A percentile compares a stretch with the other conserved stretches of the same genome.
phyloP scores from a whole-genome alignment of 2,888 invertebrate genomes.

The Listrodromus nycthemerus region DNA sequence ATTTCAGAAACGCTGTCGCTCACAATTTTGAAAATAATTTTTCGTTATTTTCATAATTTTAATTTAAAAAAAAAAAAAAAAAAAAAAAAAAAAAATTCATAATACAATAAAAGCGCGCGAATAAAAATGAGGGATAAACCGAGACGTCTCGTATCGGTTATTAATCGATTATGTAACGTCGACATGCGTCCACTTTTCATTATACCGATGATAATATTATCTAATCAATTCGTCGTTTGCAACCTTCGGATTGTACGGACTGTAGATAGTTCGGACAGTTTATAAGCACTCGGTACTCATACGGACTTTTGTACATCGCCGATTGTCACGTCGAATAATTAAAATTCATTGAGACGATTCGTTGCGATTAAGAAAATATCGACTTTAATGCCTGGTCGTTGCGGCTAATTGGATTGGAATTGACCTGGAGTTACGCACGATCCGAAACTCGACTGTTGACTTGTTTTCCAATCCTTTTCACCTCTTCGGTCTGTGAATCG shows the following conservation, averaged over 20 bases:
- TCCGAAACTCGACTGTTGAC: background rate
- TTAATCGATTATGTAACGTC: constrained; percentile 6
- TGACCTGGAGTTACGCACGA: constrained; percentile 19
- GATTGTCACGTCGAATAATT: constrained; percentile 4
- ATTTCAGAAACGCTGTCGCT: too few species aligned
- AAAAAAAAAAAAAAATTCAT: too few species aligned
- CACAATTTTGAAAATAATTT: background rate
- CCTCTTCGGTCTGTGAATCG: background rate
- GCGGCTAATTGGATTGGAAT: constrained; percentile 10
- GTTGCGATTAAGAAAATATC: constrained; percentile 6
- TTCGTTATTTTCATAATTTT: background rate
- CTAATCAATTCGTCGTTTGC: background rate
- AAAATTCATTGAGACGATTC: constrained; percentile 8
- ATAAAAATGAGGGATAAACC: background rate
- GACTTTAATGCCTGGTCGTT: constrained; percentile 1
- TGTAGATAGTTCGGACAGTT: background rate
- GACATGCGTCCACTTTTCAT: background rate
- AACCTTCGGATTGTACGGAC: background rate
- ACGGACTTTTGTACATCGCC: background rate
- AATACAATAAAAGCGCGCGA: background rate
- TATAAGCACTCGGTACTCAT: too few species aligned
- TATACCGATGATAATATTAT: background rate
- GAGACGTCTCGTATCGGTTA: background rate
- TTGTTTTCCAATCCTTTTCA: background rate
- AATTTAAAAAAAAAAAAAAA: too few species aligned